phyloP scores from a whole-genome alignment of 1,140 invertebrate species.

The Periplaneta americana region DNA sequence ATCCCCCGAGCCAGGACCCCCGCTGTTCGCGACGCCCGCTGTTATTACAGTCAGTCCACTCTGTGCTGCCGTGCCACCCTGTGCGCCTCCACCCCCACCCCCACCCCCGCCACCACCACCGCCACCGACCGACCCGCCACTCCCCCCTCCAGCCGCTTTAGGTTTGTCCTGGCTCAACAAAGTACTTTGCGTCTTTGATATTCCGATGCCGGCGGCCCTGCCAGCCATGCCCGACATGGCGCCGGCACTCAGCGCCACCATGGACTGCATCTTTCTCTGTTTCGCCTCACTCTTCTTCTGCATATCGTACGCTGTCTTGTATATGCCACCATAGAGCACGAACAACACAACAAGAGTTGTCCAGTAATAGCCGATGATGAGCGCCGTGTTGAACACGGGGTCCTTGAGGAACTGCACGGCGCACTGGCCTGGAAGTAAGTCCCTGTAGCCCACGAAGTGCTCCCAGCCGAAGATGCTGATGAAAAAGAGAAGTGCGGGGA shows the following conservation, averaged over 20 bases:
- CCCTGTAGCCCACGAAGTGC: conserved; percentile 89
- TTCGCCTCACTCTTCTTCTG: conserved; percentile 96
- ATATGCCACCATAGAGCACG: conserved; percentile 94
- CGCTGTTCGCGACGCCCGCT: neutral
- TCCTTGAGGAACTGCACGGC: conserved; percentile 98
- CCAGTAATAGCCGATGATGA: conserved; percentile 98
- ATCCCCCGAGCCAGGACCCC: conserved; percentile 39
- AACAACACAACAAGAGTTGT: conserved; percentile 90
- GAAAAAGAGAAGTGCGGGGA: conserved; percentile 94
- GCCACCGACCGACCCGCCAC: conserved; percentile 2
- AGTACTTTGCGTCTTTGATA: conserved; percentile 70
- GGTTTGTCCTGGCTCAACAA: conserved; percentile 65
- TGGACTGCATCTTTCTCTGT: conserved; percentile 88
- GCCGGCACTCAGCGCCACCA: conserved; percentile 82
- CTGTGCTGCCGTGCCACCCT: neutral
- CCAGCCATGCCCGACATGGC: conserved; percentile 87
- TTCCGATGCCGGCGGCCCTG: conserved; percentile 75
- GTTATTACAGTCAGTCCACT: neutral
- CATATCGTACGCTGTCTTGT: conserved; percentile 97
- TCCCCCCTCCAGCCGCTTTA: conserved; percentile 32
- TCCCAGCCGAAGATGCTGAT: conserved; percentile 99
- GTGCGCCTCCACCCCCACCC: conserved; percentile 3
- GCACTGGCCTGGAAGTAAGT: conserved; percentile 83
- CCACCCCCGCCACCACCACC: neutral
- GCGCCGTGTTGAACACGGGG: conserved; percentile 94